Evolutionary conservation across 2,888 invertebrate species (phyloP).

Genomic region (Xestia ashworthii): DNA sequence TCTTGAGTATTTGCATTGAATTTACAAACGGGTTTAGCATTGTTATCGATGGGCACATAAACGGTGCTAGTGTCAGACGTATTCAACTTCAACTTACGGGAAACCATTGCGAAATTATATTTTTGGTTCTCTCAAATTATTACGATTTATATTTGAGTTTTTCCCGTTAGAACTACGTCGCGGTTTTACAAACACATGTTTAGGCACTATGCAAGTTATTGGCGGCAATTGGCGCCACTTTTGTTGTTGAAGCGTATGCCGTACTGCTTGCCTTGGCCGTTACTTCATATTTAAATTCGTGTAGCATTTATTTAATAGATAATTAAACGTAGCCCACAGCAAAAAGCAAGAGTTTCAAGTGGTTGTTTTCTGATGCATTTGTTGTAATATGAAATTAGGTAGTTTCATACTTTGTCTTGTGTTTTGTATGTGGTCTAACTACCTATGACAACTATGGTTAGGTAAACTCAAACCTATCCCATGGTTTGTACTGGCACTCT

Average conservation of each 20-base stretch:
- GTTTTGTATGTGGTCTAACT: neutral
- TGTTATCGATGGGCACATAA: slow-evolving; percentile 72
- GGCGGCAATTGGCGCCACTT: slow-evolving; percentile 61
- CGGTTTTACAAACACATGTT: slow-evolving; percentile 50
- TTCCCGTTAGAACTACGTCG: slow-evolving; percentile 21
- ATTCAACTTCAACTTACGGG: slow-evolving; percentile 12
- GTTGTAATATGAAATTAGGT: neutral
- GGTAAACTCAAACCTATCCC: neutral
- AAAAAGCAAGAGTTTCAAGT: neutral
- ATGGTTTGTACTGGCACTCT: neutral
- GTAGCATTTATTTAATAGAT: neutral
- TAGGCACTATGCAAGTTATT: slow-evolving; percentile 20
- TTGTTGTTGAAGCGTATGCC: slow-evolving; percentile 39
- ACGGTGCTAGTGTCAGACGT: slow-evolving; percentile 35
- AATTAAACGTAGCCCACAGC: neutral
- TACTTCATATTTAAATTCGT: slow-evolving; percentile 19
- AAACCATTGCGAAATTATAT: slow-evolving; percentile 12
- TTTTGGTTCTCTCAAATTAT: neutral
- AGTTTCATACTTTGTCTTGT: neutral
- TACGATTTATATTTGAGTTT: neutral
- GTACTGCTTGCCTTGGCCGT: slow-evolving; percentile 22
- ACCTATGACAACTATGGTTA: slow-evolving; percentile 1
- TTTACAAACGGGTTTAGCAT: slow-evolving; percentile 76
- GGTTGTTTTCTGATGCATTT: neutral
- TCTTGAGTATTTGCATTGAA: slow-evolving; percentile 57